Evolutionary conservation across 2,888 invertebrate species (phyloP).

Genomic region (Chromoteleia sp.): DNA sequence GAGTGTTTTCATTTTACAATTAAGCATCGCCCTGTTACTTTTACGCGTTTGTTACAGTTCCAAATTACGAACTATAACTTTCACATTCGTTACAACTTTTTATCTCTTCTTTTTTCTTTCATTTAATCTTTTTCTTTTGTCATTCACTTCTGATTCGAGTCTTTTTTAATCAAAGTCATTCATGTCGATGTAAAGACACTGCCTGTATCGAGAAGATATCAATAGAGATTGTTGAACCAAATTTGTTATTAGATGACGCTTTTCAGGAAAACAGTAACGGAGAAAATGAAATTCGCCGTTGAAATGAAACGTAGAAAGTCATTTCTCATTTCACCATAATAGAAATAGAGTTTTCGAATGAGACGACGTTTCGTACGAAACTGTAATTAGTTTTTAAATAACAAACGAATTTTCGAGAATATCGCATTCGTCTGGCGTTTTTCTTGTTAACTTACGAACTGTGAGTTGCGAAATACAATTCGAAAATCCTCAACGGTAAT

Average conservation of each 20-base stretch:
- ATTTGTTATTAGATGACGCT: constrained; percentile 16
- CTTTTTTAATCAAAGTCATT: constrained; percentile 37
- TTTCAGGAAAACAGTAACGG: constrained; percentile 7
- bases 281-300: constrained; percentile 15
- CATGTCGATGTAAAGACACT: constrained; percentile 30
- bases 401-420: constrained; percentile 3
- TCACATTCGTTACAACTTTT: too few relatives aligned
- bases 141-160: constrained; percentile 1
- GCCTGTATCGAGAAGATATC: constrained; percentile 15
- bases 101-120: constrained; percentile 17
- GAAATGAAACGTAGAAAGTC: constrained; percentile 22
- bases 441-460: constrained; percentile 17
- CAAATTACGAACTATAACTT: too few relatives aligned
- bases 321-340: constrained; percentile 11
- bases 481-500: constrained; percentile 36
- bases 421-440: constrained; percentile 6
- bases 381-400: constrained; percentile 19
- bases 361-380: neutral
- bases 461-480: constrained; percentile 26
- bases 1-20: too few relatives aligned
- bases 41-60: too few relatives aligned
- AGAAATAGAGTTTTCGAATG: constrained; percentile 6
- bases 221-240: constrained; percentile 22
- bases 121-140: constrained; percentile 12
- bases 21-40: too few relatives aligned